Conservation (phyloP, 2,888 invertebrate species). For the Malthinus flaveolus region DNA sequence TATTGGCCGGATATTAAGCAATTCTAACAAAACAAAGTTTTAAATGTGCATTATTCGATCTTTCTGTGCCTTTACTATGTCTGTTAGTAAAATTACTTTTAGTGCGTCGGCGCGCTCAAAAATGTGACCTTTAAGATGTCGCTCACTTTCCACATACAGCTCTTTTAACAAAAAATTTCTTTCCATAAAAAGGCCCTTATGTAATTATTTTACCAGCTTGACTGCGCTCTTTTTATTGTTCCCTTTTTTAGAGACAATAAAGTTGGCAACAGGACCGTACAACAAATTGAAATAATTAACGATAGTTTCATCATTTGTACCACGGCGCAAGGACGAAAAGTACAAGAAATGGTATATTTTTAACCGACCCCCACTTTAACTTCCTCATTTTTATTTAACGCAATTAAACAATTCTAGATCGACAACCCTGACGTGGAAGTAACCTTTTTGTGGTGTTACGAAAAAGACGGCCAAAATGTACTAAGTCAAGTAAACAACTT, state of each 20-base stretch:
- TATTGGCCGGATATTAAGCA: too few relatives aligned
- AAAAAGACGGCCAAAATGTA: slow-evolving; percentile 35
- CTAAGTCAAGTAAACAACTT: slow-evolving; percentile 41
- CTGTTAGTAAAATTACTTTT: too few relatives aligned
- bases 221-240: neutral
- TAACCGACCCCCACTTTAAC: slow-evolving; percentile 25
- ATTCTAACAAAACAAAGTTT: too few relatives aligned
- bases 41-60: too few relatives aligned
- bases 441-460: slow-evolving; percentile 54
- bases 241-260: slow-evolving; percentile 49
- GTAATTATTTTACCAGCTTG: too few relatives aligned
- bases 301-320: slow-evolving; percentile 57
- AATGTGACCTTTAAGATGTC: too few relatives aligned
- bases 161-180: too few relatives aligned
- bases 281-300: slow-evolving; percentile 52
- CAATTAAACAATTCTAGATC: slow-evolving; percentile 39
- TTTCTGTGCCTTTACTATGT: too few relatives aligned
- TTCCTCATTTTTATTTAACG: neutral
- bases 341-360: slow-evolving; percentile 53
- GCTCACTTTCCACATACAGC: too few relatives aligned
- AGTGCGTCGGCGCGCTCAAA: too few relatives aligned
- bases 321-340: slow-evolving; percentile 54
- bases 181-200: too few relatives aligned
- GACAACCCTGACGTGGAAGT: slow-evolving; percentile 53
- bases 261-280: slow-evolving; percentile 44